Base-by-base conservation (phyloP, 2,113 vertebrate species). In the Microcebus ravelobensis region DNA sequence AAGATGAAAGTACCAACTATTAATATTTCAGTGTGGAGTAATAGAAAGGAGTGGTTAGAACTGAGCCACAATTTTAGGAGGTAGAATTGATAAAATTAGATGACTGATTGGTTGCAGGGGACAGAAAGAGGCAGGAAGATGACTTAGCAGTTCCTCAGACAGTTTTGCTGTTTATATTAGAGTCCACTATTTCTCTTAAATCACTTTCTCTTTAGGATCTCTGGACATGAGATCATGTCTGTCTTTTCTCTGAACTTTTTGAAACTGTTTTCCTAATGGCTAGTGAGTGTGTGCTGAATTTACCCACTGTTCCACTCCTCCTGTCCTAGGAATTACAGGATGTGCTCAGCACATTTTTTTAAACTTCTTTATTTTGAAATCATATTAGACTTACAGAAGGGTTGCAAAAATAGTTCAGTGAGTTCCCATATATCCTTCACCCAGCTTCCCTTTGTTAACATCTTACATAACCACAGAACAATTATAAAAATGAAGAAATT, bases 181-280 rank as follows among this genome's bases (percentile, higher is more conserved):
- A 76, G 55, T 76, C 14, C 13, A 59, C 34, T 93, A 67, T 95
- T 96, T 83, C 34, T 88, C 65, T 70, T 94, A 80, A 93, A 82
- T 94, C 79, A 96, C 55, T 96, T 93, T 95, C 57, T 86, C 61
- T 94, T 89, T 42, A n/a, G 36, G 45, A 87, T 61, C 79, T 77
- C 59, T 73, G 57, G 42, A 59, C 34, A 3, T 97, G 97, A 98
- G 89, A 89, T 96, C 86, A 97, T 94, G 89, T 95, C 95, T 97
- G 79, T 34, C 25, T 89, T 87, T 82, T 74, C 86, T 85, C 36
- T 95, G 65, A 91, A 91, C 29, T 63, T 87, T 70, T 77, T 65
- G 91, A 87, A 91, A 91, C 39, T 85, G 29, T 85, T 91, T 94
- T 77, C 34, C 74, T 86, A 87, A n/a, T 9, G 48, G 42, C 36